Conservation (phyloP, 2,888 invertebrate genomes). For the Pristionchus japonicus region DNA sequence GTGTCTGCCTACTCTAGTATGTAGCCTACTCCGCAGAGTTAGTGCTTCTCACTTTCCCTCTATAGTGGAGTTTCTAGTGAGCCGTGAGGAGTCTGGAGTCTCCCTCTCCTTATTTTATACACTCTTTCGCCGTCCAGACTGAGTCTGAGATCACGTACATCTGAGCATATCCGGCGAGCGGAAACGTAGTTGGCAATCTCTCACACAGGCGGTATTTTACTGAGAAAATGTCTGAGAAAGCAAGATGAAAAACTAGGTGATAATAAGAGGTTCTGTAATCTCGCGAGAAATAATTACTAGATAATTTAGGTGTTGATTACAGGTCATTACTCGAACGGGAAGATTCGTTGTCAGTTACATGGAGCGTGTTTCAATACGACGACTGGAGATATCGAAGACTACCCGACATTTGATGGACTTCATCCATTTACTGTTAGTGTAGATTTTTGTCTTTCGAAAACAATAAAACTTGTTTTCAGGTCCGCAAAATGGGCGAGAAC, state of each 20-base stretch:
- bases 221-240: background rate
- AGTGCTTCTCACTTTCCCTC: background rate
- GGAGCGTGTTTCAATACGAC: constrained; percentile 90
- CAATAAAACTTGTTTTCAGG: constrained; percentile 40
- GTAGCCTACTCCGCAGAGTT: background rate
- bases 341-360: constrained; percentile 94
- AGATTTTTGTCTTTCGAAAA: background rate
- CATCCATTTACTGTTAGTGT: constrained; percentile 86
- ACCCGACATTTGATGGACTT: constrained; percentile 91
- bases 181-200: background rate
- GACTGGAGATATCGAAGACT: constrained; percentile 96
- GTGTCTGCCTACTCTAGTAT: background rate
- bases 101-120: background rate
- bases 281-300: no score
- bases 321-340: constrained; percentile 86
- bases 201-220: background rate
- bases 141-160: no score
- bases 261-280: background rate
- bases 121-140: no score
- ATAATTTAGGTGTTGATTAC: constrained; percentile 10
- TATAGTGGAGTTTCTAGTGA: background rate
- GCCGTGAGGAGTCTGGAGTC: background rate
- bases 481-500: constrained; percentile 50
- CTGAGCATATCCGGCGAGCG: no score
- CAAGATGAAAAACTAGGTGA: background rate